These are phyloP conservation scores for Puma concolor DNA, from an alignment of 2,113 vertebrate species.

Conservation along the genomic window DNA sequence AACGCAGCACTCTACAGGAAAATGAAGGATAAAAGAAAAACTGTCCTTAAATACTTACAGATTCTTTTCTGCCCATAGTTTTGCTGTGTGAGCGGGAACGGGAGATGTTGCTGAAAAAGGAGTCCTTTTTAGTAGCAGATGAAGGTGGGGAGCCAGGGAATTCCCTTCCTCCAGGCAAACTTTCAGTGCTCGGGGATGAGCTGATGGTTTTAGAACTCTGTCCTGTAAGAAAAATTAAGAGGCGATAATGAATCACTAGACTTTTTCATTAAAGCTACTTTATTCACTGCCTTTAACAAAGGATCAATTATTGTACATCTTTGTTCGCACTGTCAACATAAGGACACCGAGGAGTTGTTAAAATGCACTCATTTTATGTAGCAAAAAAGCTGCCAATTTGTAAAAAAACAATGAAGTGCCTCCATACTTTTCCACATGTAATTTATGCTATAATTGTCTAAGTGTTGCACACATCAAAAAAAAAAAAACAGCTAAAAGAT, in stretches of 20 bases:
- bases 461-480: background rate
- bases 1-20: background rate
- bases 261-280: background rate
- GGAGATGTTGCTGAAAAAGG: conserved; percentile 96
- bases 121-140: conserved; percentile 95
- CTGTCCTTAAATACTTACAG: conserved; percentile 85
- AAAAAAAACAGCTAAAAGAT: background rate
- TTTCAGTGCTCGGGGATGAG: conserved; percentile 96
- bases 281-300: background rate
- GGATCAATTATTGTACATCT: background rate
- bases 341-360: conserved; percentile 56
- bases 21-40: background rate
- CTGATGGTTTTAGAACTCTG: conserved; percentile 92
- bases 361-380: conserved; percentile 44
- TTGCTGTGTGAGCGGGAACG: conserved; percentile 98
- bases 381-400: background rate
- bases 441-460: background rate
- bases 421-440: background rate
- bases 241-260: conserved; percentile 59
- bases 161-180: conserved; percentile 91
- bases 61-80: conserved; percentile 94
- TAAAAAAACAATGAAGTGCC: background rate
- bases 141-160: conserved; percentile 93
- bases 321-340: conserved; percentile 38
- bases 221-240: conserved; percentile 86